These are phyloP conservation scores for Cantharis lateralis DNA, from an alignment of 2,888 invertebrate genomes.

Conservation along the genomic window DNA sequence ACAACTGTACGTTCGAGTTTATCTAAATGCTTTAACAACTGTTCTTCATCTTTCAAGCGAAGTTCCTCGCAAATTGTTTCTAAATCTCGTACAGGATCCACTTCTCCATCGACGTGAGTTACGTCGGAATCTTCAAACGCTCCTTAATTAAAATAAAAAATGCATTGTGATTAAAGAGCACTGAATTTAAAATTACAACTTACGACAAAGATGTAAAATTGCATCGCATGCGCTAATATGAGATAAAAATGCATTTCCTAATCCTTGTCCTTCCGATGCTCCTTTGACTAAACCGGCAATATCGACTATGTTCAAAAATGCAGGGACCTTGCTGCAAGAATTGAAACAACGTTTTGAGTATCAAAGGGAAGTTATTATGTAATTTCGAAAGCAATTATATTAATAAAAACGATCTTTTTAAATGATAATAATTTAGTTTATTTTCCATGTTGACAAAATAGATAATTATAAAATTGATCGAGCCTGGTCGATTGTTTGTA, in stretches of 20 bases:
- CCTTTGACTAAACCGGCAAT: slow-evolving; percentile 99
- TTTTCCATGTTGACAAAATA: neutral
- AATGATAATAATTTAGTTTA: neutral
- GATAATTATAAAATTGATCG: neutral
- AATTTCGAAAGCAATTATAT: neutral
- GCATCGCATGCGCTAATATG: slow-evolving; percentile 99
- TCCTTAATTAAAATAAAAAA: slow-evolving; percentile 60
- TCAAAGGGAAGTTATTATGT: neutral
- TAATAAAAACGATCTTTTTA: neutral
- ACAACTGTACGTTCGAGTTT: slow-evolving; percentile 82
- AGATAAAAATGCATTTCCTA: slow-evolving; percentile 98
- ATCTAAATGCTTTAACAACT: slow-evolving; percentile 79
- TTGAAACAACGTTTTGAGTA: neutral
- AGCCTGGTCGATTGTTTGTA: neutral
- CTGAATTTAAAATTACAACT: slow-evolving; percentile 55
- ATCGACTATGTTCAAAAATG: slow-evolving; percentile 95
- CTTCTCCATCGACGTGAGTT: slow-evolving; percentile 97
- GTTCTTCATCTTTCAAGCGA: slow-evolving; percentile 92
- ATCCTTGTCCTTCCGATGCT: slow-evolving; percentile 95
- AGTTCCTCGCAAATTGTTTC: slow-evolving; percentile 96
- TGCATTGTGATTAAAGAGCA: neutral
- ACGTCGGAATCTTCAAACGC: slow-evolving; percentile 98
- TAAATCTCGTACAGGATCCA: slow-evolving; percentile 94
- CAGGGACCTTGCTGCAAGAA: slow-evolving; percentile 91
- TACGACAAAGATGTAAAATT: slow-evolving; percentile 95